phyloP scores from a whole-genome alignment of 1,140 invertebrate genomes.

The Diuraphis noxia region DNA sequence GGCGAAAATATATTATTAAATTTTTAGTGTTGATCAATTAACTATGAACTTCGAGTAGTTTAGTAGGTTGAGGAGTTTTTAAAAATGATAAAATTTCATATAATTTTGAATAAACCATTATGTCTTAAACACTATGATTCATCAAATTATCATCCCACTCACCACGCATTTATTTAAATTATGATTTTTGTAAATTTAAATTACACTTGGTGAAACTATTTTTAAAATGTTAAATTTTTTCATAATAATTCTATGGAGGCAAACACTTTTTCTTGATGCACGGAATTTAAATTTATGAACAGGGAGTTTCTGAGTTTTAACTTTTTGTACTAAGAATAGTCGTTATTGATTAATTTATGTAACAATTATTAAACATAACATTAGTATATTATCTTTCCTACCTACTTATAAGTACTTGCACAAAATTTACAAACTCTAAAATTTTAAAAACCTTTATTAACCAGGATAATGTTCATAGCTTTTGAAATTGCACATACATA shows the following conservation, averaged over 20 bases:
- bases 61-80: not conserved
- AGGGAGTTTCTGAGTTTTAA: not conserved
- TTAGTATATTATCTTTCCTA: not conserved
- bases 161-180: not conserved
- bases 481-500: not conserved
- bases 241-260: not conserved
- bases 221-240: not conserved
- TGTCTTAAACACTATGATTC: not conserved
- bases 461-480: too few species aligned
- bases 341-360: not conserved
- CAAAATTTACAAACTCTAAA: not conserved
- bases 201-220: not conserved
- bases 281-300: not conserved
- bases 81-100: not conserved
- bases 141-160: not conserved
- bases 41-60: not conserved
- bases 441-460: too few species aligned
- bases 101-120: not conserved
- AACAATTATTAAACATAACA: not conserved
- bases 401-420: not conserved
- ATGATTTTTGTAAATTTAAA: not conserved
- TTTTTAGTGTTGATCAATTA: constrained; percentile 5
- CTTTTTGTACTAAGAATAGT: not conserved
- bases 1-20: not conserved
- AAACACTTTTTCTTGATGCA: not conserved